Base-by-base conservation (phyloP, 2,113 vertebrate species). In the Trachemys scripta region DNA sequence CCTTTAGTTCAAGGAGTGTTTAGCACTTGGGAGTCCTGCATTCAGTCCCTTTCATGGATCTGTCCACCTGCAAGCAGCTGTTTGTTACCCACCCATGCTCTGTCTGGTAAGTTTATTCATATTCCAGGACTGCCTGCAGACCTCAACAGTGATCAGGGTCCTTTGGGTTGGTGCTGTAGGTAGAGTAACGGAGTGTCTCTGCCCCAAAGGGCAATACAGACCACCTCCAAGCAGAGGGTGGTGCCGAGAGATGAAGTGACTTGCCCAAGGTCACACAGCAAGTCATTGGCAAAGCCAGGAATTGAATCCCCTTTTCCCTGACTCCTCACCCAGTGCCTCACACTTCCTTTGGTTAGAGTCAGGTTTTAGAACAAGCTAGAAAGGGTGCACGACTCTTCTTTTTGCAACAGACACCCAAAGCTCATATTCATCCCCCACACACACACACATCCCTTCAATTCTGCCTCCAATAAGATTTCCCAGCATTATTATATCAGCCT, bases 301-400 rank as follows among this genome's bases (percentile, higher is more conserved):
- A 8, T 5, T 2, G 5, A 10, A 25, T 19, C 62, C 62, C 3
- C 62, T 69, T n/a, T 20, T 8, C n/a, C 17, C 35, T 10, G 11
- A 24, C 27, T 5, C 54, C 16, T 42, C 7, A 65, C 69, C 14
- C 10, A 3, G 7, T 0, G 56, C 42, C 42, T n/a, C 65, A 3
- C 2, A 24, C 16, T 38, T 8, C 2, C 42, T 9, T 14, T 8
- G 27, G 24, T 6, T 4, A 2, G 49, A 9, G 27, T 42, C 1
- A 1, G 38, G 25, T 6, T 16, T 24, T 19, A 38, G 20, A 56
- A 7, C 59, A 1, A n/a, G 78, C 25, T 13, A 8, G 2, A 0
- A 42, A 6, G 16, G 4, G 0, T 0, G 14, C 85, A 6, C 3
- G 0, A 0, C 12, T 27, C 31, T 27, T 42, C 8, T 53, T 57